Evolutionary conservation across 92 coral and sea anemone genomes (phyloP).

Genomic region (Diadumene lineata): DNA sequence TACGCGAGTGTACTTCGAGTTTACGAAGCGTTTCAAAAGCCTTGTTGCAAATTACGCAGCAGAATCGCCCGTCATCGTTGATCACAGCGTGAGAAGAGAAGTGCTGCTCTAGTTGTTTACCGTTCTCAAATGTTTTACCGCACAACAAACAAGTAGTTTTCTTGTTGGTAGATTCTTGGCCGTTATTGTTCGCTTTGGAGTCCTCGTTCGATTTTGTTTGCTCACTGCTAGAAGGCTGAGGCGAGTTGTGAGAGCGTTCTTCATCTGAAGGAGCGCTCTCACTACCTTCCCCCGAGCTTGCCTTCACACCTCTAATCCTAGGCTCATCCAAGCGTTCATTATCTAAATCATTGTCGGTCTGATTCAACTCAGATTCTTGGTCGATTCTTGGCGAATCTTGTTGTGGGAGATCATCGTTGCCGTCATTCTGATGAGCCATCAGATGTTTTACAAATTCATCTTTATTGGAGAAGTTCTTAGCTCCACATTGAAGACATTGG

Average conservation of each 20-base stretch:
- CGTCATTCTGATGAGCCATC: slow-evolving; percentile 74
- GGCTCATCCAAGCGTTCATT: not conserved
- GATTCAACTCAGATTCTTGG: not conserved
- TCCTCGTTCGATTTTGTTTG: slow-evolving; percentile 29
- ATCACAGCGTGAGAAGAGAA: slow-evolving; percentile 83
- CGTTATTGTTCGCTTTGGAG: slow-evolving; percentile 8
- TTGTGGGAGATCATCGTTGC: not conserved
- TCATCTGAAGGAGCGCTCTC: not conserved
- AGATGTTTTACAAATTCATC: slow-evolving; percentile 74
- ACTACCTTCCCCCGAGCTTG: slow-evolving; percentile 1
- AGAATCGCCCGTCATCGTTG: slow-evolving; percentile 79
- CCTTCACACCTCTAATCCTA: not conserved
- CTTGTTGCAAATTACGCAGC: slow-evolving; percentile 79
- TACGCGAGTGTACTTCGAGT: slow-evolving; percentile 85
- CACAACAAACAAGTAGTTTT: slow-evolving; percentile 73
- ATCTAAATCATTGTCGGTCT: not conserved
- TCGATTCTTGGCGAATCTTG: not conserved
- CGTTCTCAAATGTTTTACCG: slow-evolving; percentile 73
- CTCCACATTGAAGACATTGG: slow-evolving; percentile 75
- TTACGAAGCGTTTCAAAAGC: slow-evolving; percentile 85
- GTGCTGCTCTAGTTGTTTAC: slow-evolving; percentile 80
- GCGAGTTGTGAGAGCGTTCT: slow-evolving; percentile 1
- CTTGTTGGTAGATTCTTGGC: slow-evolving; percentile 40
- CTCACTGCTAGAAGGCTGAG: slow-evolving; percentile 2
- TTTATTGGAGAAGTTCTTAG: slow-evolving; percentile 63